These are phyloP conservation scores for Falcunculus frontatus DNA, from an alignment of 2,113 vertebrate genomes.

Conservation along the genomic window DNA sequence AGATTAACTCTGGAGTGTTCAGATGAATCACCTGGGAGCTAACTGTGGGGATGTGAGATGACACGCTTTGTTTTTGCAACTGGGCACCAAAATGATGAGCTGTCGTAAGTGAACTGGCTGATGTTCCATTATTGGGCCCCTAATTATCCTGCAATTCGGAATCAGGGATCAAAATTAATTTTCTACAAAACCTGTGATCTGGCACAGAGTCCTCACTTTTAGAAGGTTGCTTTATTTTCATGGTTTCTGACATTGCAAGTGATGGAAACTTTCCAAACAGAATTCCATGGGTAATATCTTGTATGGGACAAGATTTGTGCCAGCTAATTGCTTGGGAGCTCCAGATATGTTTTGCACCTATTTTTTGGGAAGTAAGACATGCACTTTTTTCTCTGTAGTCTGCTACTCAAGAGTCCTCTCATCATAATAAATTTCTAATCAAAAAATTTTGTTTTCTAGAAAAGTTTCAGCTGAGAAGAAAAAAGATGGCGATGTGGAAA, in stretches of 20 bases:
- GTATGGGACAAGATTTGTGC: neutral
- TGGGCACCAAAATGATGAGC: neutral
- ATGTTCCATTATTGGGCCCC: neutral
- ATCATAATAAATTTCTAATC: neutral
- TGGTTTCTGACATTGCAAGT: neutral
- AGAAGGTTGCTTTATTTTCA: neutral
- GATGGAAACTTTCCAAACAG: neutral
- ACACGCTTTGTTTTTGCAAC: neutral
- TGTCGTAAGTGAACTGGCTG: neutral
- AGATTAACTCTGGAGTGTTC: neutral
- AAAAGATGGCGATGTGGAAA: neutral
- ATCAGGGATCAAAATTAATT: neutral
- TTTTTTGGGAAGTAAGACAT: neutral
- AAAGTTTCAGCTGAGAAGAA: conserved; percentile 46
- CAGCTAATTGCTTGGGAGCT: neutral
- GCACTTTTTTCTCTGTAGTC: neutral
- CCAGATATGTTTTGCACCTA: neutral
- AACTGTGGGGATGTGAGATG: neutral
- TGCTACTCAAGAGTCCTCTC: neutral
- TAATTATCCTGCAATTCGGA: neutral
- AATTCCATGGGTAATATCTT: neutral
- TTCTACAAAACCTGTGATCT: neutral
- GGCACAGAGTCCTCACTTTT: neutral
- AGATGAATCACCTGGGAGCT: neutral
- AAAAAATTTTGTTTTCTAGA: conserved; percentile 47